Conservation (phyloP, 1,140 invertebrate genomes). For the Drosophila ficusphila region DNA sequence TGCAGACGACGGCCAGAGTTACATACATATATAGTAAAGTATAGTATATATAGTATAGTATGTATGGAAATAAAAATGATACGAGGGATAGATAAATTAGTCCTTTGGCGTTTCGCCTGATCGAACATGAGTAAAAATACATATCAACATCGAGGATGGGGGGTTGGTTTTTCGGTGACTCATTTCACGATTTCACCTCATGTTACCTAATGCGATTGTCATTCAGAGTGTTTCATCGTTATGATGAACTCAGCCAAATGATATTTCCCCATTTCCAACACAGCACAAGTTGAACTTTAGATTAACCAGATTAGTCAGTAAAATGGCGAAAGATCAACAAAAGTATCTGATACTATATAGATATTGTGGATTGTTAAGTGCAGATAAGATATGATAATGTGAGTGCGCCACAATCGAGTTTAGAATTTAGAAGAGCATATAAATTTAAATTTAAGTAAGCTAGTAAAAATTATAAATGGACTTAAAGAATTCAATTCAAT, state of each 20-base stretch:
- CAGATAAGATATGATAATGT: slow-evolving; percentile 11
- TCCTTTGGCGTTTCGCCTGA: slow-evolving; percentile 11
- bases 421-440: neutral
- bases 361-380: neutral
- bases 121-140: neutral
- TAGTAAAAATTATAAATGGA: neutral
- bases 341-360: neutral
- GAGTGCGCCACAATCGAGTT: neutral
- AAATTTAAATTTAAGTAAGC: neutral
- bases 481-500: neutral
- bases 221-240: neutral
- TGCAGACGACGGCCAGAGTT: slow-evolving; percentile 1
- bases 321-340: slow-evolving; percentile 12
- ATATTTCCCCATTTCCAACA: slow-evolving; percentile 7
- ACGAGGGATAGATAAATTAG: slow-evolving; percentile 10
- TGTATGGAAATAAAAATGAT: neutral
- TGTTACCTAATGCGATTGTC: neutral
- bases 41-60: too few species aligned
- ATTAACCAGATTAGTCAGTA: slow-evolving; percentile 1
- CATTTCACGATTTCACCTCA: neutral
- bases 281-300: slow-evolving; percentile 8
- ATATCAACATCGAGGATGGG: neutral
- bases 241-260: neutral
- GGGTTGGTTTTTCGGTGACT: slow-evolving; percentile 9
- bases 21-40: neutral